Percentiles rank a stretch among this genome's conserved stretches.
Evolutionary conservation across 2,888 invertebrate species (phyloP).

Genomic region (Hirtodrosophila confusa): DNA sequence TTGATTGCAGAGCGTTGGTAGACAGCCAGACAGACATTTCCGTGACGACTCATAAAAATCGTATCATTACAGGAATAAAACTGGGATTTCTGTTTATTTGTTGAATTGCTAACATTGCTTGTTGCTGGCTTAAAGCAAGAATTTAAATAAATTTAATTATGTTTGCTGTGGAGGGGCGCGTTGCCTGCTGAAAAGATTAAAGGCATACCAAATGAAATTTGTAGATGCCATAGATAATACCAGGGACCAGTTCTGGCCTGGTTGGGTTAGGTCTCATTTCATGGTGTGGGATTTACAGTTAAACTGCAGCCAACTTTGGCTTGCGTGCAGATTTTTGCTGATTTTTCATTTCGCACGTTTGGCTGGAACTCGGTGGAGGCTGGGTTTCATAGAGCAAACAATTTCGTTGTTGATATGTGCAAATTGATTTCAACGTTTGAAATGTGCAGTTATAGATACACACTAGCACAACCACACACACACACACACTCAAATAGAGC

Average conservation of each 20-base stretch:
- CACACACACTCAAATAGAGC: slow-evolving; percentile 11
- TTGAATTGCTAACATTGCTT: slow-evolving; percentile 49
- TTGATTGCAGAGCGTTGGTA: slow-evolving; percentile 60
- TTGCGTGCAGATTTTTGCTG: slow-evolving; percentile 65
- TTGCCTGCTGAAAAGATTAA: slow-evolving; percentile 65
- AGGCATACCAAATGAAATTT: slow-evolving; percentile 73
- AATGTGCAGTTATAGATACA: slow-evolving; percentile 71
- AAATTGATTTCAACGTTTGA: slow-evolving; percentile 76
- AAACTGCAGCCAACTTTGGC: slow-evolving; percentile 54
- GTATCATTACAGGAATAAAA: slow-evolving; percentile 76
- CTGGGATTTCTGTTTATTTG: slow-evolving; percentile 74
- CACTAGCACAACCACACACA: slow-evolving; percentile 15
- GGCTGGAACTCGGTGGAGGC: slow-evolving; percentile 23
- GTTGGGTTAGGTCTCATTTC: slow-evolving; percentile 17
- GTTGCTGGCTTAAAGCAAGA: slow-evolving; percentile 48
- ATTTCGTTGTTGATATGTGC: slow-evolving; percentile 80
- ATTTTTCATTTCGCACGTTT: slow-evolving; percentile 73
- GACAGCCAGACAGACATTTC: slow-evolving; percentile 38
- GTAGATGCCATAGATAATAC: slow-evolving; percentile 63
- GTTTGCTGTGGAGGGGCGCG: slow-evolving; percentile 49
- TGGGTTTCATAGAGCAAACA: slow-evolving; percentile 67
- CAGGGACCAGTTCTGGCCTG: slow-evolving; percentile 9
- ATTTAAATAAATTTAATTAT: slow-evolving; percentile 80
- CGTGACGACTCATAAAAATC: slow-evolving; percentile 77
- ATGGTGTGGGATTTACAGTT: slow-evolving; percentile 21